Percentiles rank a stretch among this genome's conserved stretches.
Evolutionary conservation across 2,888 invertebrate genomes (phyloP).

Genomic region (Pycnomerus fuliginosus): DNA sequence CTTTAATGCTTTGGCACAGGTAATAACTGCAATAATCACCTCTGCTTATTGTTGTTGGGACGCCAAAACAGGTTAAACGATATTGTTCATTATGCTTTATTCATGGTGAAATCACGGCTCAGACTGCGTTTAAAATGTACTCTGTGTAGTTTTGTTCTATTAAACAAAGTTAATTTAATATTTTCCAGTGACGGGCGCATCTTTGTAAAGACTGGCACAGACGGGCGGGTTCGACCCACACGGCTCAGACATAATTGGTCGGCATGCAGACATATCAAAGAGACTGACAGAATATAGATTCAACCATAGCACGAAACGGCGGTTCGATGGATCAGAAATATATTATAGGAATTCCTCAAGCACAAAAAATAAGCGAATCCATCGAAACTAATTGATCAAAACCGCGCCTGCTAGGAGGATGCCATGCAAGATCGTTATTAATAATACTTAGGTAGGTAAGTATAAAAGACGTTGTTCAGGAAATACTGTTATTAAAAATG

Average conservation of each 20-base stretch:
- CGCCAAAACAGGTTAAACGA: constrained; percentile 5
- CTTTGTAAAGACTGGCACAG: constrained; percentile 34
- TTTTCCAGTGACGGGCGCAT: constrained; percentile 42
- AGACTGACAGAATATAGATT: constrained; percentile 41
- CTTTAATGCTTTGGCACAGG: too few species aligned
- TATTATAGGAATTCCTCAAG: constrained; percentile 17
- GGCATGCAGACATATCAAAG: constrained; percentile 50
- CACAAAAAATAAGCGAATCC: constrained; percentile 4
- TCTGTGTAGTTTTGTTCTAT: constrained; percentile 30
- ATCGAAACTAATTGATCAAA: too few species aligned
- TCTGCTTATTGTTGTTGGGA: too few species aligned
- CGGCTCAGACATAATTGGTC: constrained; percentile 51
- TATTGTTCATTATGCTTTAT: constrained; percentile 19
- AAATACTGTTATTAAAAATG: too few species aligned
- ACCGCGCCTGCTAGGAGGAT: too few species aligned
- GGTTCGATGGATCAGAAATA: constrained; percentile 21
- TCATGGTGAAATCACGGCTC: constrained; percentile 5
- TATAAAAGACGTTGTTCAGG: too few species aligned
- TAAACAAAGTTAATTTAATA: constrained; percentile 43
- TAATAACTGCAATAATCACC: too few species aligned
- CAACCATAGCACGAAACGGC: constrained; percentile 37
- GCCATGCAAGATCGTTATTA: too few species aligned
- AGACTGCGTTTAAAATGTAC: constrained; percentile 4
- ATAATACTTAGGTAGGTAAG: too few species aligned
- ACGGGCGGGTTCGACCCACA: constrained; percentile 49